Conservation (phyloP, 1,140 invertebrate species). For the Macrocentrus cingulum region DNA sequence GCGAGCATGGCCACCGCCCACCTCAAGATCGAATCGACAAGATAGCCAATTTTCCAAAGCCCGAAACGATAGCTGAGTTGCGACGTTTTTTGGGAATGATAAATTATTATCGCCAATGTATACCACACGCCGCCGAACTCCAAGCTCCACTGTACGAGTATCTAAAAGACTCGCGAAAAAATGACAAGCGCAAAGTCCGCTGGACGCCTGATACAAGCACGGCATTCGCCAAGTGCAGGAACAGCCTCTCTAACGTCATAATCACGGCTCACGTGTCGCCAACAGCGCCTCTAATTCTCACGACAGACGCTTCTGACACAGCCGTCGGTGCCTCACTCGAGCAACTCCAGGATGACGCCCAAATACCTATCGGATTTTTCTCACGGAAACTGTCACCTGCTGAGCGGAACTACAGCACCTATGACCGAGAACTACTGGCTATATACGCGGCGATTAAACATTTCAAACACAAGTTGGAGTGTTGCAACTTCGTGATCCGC, state of each 20-base stretch:
- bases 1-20: conserved; percentile 32
- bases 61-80: conserved; percentile 31
- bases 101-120: conserved; percentile 34
- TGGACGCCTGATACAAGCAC: conserved; percentile 23
- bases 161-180: conserved; percentile 18
- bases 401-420: conserved; percentile 27
- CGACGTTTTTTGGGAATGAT: conserved; percentile 28
- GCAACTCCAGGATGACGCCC: not conserved
- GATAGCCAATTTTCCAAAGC: conserved; percentile 33
- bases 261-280: not conserved
- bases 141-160: conserved; percentile 22
- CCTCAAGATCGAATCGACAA: conserved; percentile 28
- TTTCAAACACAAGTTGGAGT: conserved; percentile 32
- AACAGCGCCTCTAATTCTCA: not conserved
- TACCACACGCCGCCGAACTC: conserved; percentile 24
- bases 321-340: not conserved
- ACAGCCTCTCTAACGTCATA: not conserved
- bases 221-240: not conserved
- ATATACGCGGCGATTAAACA: conserved; percentile 27
- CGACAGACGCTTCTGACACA: no score
- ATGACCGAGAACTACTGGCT: conserved; percentile 41
- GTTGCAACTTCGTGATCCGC: conserved; percentile 33
- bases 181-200: conserved; percentile 19
- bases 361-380: conserved; percentile 34
- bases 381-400: conserved; percentile 26